Evolutionary conservation across 2,797 vertebrate species (phyloP).

Genomic region (Alosa sapidissima): DNA sequence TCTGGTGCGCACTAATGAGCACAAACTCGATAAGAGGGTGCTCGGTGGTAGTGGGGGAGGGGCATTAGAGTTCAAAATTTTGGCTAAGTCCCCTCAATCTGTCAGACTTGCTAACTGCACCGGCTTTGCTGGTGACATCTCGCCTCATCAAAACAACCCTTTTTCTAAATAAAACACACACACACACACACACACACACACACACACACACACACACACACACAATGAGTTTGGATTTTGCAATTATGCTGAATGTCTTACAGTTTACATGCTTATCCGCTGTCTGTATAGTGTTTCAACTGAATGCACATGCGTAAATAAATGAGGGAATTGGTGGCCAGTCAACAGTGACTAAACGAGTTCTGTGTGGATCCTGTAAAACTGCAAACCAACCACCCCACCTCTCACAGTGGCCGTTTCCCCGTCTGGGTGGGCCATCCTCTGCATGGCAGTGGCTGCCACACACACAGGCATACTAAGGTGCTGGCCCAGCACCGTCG

Average conservation of each 20-base stretch:
- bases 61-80: too few relatives aligned
- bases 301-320: not conserved
- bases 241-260: not conserved
- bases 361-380: too few relatives aligned
- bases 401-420: constrained; percentile 87
- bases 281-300: not conserved
- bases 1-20: too few relatives aligned
- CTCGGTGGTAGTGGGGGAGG: too few relatives aligned
- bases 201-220: not conserved
- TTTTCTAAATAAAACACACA: not conserved
- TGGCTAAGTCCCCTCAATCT: too few relatives aligned
- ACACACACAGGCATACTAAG: constrained; percentile 88
- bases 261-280: not conserved
- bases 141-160: not conserved
- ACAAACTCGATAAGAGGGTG: too few relatives aligned
- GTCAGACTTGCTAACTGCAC: too few relatives aligned
- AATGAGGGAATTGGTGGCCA: not conserved
- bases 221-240: not conserved
- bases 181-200: not conserved
- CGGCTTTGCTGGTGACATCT: not conserved
- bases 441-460: constrained; percentile 89
- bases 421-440: constrained; percentile 90
- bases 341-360: not conserved
- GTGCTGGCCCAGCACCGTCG: constrained; percentile 79
- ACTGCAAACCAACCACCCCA: constrained; percentile 46